Conservation (phyloP, 2,797 vertebrate species). For the Acrossocheilus fasciatus region DNA sequence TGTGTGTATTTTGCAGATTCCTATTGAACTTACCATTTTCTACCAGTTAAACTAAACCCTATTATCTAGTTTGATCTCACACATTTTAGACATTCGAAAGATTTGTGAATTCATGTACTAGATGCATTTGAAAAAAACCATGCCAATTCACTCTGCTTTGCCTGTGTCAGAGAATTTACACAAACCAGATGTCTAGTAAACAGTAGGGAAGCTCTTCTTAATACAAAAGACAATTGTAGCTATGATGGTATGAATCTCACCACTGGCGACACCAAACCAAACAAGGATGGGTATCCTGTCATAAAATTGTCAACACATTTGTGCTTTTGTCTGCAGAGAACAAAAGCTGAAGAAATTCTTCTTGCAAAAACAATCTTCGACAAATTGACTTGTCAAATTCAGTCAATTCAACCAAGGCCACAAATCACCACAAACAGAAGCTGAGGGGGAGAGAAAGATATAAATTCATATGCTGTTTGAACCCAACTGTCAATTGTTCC, state of each 20-base stretch:
- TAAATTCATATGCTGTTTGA: background rate
- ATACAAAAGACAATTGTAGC: slow-evolving; percentile 34
- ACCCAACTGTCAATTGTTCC: background rate
- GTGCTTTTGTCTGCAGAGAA: background rate
- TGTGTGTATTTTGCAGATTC: background rate
- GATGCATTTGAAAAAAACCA: background rate
- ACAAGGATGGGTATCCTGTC: background rate
- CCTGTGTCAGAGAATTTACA: slow-evolving; percentile 13
- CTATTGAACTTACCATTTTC: background rate
- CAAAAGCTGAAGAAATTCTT: background rate
- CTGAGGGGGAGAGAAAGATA: background rate
- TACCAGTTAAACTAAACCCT: background rate
- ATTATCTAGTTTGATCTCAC: background rate
- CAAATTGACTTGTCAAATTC: background rate
- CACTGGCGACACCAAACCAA: slow-evolving; percentile 18
- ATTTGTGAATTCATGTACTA: slow-evolving; percentile 2
- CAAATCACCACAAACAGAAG: background rate
- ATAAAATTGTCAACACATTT: slow-evolving; percentile 19
- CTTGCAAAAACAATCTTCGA: background rate
- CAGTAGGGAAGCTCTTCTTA: slow-evolving; percentile 9
- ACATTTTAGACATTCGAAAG: background rate
- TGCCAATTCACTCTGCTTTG: background rate
- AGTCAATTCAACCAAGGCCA: background rate
- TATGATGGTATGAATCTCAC: slow-evolving; percentile 2
- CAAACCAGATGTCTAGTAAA: slow-evolving; percentile 22